Evolutionary conservation across 2,113 vertebrate genomes (phyloP), one percentile per base, ranked within the genome.

Genomic region (Xiphophorus couchianus): DNA sequence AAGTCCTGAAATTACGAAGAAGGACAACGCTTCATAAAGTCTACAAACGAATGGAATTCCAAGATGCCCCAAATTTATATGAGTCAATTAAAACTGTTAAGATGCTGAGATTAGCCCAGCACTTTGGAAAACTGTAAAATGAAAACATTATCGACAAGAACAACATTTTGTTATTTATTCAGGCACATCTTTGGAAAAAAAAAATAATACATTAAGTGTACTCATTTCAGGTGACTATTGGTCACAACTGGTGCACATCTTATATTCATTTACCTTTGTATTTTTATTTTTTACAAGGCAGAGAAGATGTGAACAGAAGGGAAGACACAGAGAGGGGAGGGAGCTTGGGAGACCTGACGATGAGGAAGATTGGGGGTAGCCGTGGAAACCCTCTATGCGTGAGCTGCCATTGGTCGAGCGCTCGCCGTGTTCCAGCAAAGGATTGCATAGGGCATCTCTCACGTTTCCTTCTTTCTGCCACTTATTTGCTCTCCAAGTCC

Each of bases 361-460:
- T 14, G 31, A 69, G 85, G 88, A 80, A 86, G 87, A 84, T 44
- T 84, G 48, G 81, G 89, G 89, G 89, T 93, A 92, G 85, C 88
- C 88, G 90, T 92, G 90, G 90, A 94, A 92, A 94, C 90, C 87
- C 88, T 91, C 73, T 42, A 37, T 81, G 74, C 77, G 70, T 69
- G 81, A 84, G 85, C 85, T 84, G 82, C 82, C 77, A 93, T 93
- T 94, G 91, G 91, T 25, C 54, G 80, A 89, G 25, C 5, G 66
- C 72, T 87, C 44, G 62, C 74, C 71, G 10, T 72, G 65, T 83
- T 74, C 73, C 73, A 81, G 85, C 71, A 71, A 44, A 86, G 76
- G 87, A 90, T 84, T 82, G 69, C 87, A 86, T 79, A 62, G 80
- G 88, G 91, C 84, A 90, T 89, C 87, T 76, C 85, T 79, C 51